phyloP scores from a whole-genome alignment of 1,140 invertebrate genomes.

The Drosophila oshimai region DNA sequence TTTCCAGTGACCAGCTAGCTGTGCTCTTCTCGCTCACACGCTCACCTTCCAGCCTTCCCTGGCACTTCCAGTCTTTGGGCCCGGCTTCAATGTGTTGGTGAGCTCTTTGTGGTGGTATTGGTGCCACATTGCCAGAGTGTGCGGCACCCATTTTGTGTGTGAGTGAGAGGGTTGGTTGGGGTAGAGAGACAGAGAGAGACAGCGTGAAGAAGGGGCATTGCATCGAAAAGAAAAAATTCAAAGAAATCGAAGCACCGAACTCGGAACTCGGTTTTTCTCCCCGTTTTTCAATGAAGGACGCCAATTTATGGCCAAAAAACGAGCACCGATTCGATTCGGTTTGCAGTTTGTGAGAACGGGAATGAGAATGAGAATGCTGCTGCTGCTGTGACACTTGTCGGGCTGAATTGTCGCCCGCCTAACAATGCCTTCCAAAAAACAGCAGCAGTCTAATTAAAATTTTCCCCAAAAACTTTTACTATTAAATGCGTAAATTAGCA shows the following conservation, averaged over 20 bases:
- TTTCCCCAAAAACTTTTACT: slow-evolving; percentile 47
- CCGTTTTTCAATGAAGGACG: slow-evolving; percentile 80
- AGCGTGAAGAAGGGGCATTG: neutral
- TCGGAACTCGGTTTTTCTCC: slow-evolving; percentile 19
- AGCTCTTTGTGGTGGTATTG: neutral
- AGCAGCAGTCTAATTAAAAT: slow-evolving; percentile 75
- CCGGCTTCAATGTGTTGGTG: slow-evolving; percentile 37
- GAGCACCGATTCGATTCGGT: slow-evolving; percentile 9
- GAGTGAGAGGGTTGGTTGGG: slow-evolving; percentile 14
- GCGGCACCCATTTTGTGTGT: slow-evolving; percentile 71
- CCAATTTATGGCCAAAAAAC: slow-evolving; percentile 75
- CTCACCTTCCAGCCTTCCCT: slow-evolving; percentile 42
- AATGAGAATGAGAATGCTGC: too few relatives aligned
- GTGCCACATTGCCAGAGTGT: slow-evolving; percentile 30
- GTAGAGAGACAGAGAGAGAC: neutral
- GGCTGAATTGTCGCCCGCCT: neutral
- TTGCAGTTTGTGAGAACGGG: slow-evolving; percentile 39
- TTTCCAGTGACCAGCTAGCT: neutral
- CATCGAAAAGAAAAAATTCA: neutral
- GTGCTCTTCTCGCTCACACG: slow-evolving; percentile 20
- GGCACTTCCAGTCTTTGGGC: slow-evolving; percentile 42
- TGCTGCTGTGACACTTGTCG: slow-evolving; percentile 33
- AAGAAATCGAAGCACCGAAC: neutral
- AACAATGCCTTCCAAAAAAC: slow-evolving; percentile 32
- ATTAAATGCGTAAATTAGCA: slow-evolving; percentile 68